A percentile compares a stretch with the other conserved stretches of the same genome.
These are phyloP conservation scores for Sciurus carolinensis DNA, from an alignment of 2,797 vertebrate species.

Conservation along the genomic window DNA sequence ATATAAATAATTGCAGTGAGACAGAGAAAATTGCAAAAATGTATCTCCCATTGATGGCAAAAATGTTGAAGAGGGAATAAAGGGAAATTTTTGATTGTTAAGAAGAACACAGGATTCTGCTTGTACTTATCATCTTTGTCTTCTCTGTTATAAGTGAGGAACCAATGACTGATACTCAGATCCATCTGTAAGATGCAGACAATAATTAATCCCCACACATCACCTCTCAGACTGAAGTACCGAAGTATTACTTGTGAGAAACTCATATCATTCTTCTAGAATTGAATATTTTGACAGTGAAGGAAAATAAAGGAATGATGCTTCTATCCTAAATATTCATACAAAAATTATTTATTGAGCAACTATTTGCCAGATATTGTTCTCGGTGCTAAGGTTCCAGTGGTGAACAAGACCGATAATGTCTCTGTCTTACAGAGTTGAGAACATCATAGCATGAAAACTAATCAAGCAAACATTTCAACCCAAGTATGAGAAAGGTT, in stretches of 20 bases:
- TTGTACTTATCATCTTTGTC: slow-evolving; percentile 41
- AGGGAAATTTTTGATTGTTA: neutral
- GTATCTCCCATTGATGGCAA: slow-evolving; percentile 19
- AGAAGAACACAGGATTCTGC: neutral
- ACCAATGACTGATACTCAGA: neutral
- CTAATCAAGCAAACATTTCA: neutral
- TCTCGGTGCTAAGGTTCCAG: neutral
- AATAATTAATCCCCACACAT: neutral
- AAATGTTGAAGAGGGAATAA: slow-evolving; percentile 34
- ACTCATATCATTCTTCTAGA: neutral
- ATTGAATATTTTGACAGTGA: neutral
- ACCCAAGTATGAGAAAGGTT: neutral
- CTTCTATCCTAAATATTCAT: neutral
- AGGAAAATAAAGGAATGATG: neutral
- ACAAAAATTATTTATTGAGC: neutral
- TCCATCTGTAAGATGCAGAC: neutral
- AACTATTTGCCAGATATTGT: neutral
- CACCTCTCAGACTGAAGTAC: neutral
- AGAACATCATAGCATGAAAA: neutral
- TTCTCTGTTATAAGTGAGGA: neutral
- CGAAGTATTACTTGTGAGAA: neutral
- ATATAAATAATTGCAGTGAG: slow-evolving; percentile 49
- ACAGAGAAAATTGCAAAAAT: neutral
- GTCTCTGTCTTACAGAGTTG: neutral
- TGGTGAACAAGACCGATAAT: neutral